Evolutionary conservation across 2,113 vertebrate genomes (phyloP).

Genomic region (Chaetura pelagica): DNA sequence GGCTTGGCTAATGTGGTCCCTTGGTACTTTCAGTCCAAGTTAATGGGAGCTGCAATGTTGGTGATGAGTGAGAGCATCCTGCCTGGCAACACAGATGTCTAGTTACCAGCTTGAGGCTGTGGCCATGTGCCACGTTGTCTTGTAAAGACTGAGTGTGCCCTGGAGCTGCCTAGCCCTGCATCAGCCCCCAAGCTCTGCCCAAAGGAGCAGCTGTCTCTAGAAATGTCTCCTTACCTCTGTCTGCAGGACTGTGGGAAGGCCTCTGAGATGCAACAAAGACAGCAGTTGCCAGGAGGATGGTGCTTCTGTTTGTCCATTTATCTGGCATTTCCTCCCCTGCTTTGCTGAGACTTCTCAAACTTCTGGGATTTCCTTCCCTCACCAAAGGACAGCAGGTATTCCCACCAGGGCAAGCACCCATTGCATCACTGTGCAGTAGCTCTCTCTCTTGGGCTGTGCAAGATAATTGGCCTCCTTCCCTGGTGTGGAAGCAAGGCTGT

Average conservation of each 20-base stretch:
- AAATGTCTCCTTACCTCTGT: not conserved
- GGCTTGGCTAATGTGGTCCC: not conserved
- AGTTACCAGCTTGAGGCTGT: not conserved
- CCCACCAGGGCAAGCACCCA: not conserved
- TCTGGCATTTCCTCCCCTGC: not conserved
- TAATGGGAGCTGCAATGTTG: not conserved
- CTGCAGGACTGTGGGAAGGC: accelerated
- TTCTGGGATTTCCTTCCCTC: not conserved
- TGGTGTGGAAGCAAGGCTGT: not conserved
- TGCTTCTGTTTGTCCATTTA: not conserved
- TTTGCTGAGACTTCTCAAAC: not conserved
- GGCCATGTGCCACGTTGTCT: not conserved
- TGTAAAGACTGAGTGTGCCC: not conserved
- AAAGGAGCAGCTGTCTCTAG: not conserved
- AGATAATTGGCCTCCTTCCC: not conserved
- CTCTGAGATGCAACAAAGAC: not conserved
- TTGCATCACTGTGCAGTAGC: not conserved
- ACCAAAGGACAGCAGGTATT: not conserved
- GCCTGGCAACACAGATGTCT: not conserved
- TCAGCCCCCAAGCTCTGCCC: not conserved
- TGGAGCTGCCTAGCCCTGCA: accelerated
- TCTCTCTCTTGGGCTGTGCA: not conserved
- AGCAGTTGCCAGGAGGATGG: not conserved
- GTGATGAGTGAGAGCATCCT: not conserved
- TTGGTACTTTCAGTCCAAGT: not conserved